Evolutionary conservation across 2,888 invertebrate genomes (phyloP).

Genomic region (Drosophila paracracens): DNA sequence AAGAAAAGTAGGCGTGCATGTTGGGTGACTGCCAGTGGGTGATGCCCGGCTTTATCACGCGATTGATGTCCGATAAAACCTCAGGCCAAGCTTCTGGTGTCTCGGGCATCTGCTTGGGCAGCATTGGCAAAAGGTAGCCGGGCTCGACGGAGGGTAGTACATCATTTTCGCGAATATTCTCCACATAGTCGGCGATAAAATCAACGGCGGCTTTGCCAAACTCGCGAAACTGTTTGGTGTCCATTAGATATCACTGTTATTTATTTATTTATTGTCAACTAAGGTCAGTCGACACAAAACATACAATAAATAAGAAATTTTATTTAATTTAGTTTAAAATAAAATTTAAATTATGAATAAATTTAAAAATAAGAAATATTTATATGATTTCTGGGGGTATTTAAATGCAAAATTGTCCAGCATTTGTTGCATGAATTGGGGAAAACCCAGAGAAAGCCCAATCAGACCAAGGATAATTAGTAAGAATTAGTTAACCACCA

Average conservation of each 20-base stretch:
- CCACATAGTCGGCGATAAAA: slow-evolving; percentile 95
- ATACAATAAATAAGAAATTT: too few relatives aligned
- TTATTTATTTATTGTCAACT: too few relatives aligned
- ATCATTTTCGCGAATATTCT: slow-evolving; percentile 92
- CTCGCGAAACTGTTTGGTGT: slow-evolving; percentile 91
- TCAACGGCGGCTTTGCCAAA: slow-evolving; percentile 96
- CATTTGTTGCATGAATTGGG: too few relatives aligned
- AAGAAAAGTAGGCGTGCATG: slow-evolving; percentile 96
- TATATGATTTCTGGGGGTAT: too few relatives aligned
- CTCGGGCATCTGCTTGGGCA: slow-evolving; percentile 93
- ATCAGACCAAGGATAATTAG: too few relatives aligned
- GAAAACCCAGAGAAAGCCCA: too few relatives aligned
- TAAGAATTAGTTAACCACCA: too few relatives aligned
- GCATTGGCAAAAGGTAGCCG: slow-evolving; percentile 92
- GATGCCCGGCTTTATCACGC: slow-evolving; percentile 95
- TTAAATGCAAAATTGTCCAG: too few relatives aligned
- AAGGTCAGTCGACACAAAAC: too few relatives aligned
- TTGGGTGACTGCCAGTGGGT: slow-evolving; percentile 98
- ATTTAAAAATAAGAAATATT: too few relatives aligned
- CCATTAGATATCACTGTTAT: slow-evolving; percentile 86
- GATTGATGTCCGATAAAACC: slow-evolving; percentile 94
- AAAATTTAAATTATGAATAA: too few relatives aligned
- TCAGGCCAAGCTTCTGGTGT: slow-evolving; percentile 93
- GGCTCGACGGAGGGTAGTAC: slow-evolving; percentile 96
- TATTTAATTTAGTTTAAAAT: too few relatives aligned